Conservation (phyloP, 2,113 vertebrate genomes). For the Cyanocitta stelleri region DNA sequence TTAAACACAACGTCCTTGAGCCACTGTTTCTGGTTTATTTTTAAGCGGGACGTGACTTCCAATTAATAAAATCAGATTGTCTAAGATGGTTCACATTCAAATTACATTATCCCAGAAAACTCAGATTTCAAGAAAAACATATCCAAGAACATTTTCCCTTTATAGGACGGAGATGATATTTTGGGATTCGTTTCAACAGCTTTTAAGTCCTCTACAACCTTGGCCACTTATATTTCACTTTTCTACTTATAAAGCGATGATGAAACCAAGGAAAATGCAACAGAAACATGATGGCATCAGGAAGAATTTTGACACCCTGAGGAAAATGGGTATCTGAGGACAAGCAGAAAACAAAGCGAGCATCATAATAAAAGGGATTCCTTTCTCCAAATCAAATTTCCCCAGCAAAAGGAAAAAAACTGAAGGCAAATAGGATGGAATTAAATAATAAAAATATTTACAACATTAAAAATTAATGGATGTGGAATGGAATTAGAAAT, state of each 20-base stretch:
- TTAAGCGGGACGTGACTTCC: neutral
- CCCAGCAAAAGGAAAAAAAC: fast-evolving
- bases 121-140: neutral
- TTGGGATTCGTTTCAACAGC: neutral
- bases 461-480: neutral
- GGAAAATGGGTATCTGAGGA: neutral
- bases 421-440: neutral
- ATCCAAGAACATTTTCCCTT: neutral
- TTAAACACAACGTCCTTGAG: neutral
- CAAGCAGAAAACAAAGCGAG: neutral
- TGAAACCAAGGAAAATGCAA: neutral
- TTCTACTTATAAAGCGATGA: neutral
- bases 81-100: neutral
- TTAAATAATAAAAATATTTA: neutral
- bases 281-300: neutral
- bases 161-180: neutral
- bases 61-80: neutral
- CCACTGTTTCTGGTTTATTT: neutral
- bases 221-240: neutral
- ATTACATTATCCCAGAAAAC: neutral
- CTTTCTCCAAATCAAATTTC: neutral
- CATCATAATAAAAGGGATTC: neutral
- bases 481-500: neutral
- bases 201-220: neutral
- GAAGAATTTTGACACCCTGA: neutral